phyloP scores from a whole-genome alignment of 2,888 invertebrate genomes.

The Ypsolopha scabrella region DNA sequence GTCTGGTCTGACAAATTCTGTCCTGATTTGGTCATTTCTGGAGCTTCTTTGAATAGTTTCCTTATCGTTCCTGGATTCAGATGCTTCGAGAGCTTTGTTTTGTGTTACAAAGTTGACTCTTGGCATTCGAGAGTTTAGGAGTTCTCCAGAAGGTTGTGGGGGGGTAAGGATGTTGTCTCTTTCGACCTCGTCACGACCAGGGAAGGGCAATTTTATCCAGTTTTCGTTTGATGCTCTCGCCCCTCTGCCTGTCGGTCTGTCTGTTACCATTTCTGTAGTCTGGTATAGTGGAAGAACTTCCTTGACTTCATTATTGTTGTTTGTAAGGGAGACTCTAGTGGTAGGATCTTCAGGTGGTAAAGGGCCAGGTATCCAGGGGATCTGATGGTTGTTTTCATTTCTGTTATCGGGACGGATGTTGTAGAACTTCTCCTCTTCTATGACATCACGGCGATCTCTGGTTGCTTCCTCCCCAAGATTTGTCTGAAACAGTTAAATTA shows the following conservation, averaged over 20 bases:
- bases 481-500: slow-evolving; percentile 21
- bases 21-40: slow-evolving; percentile 50
- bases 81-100: slow-evolving; percentile 61
- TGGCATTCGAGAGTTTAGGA: slow-evolving; percentile 71
- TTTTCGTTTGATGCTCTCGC: slow-evolving; percentile 71
- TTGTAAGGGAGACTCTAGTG: slow-evolving; percentile 50
- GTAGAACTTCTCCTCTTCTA: slow-evolving; percentile 60
- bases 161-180: slow-evolving; percentile 60
- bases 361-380: slow-evolving; percentile 55
- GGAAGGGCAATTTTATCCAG: slow-evolving; percentile 72
- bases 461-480: slow-evolving; percentile 29
- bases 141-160: slow-evolving; percentile 64
- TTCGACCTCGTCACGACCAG: slow-evolving; percentile 38
- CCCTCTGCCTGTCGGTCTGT: slow-evolving; percentile 70
- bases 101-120: slow-evolving; percentile 77
- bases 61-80: slow-evolving; percentile 62
- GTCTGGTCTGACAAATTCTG: slow-evolving; percentile 57
- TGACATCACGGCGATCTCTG: slow-evolving; percentile 54
- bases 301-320: slow-evolving; percentile 31
- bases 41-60: slow-evolving; percentile 54
- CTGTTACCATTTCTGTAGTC: slow-evolving; percentile 56
- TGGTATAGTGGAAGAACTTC: slow-evolving; percentile 38
- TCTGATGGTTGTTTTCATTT: slow-evolving; percentile 25
- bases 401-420: slow-evolving; percentile 39
- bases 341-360: slow-evolving; percentile 49